Percentiles rank a stretch among this genome's conserved stretches.
These are phyloP conservation scores for Pseudochirops corinnae DNA, from an alignment of 2,797 vertebrate species.

Conservation along the genomic window DNA sequence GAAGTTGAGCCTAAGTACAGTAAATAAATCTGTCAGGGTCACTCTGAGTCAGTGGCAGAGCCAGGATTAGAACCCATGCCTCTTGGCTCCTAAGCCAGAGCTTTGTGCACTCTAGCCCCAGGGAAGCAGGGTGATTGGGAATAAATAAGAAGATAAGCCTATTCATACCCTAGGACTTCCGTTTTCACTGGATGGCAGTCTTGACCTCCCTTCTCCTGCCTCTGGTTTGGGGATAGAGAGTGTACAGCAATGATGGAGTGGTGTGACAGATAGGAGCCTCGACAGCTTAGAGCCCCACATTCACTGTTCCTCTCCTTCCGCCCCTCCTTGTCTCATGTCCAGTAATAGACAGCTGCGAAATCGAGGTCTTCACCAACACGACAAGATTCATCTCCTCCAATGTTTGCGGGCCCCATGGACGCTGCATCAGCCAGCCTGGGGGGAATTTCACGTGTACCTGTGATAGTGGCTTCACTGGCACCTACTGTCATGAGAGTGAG, in stretches of 20 bases:
- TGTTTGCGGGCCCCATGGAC: conserved; percentile 96
- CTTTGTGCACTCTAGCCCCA: neutral
- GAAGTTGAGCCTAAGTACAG: neutral
- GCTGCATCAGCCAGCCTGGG: conserved; percentile 92
- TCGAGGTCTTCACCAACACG: conserved; percentile 90
- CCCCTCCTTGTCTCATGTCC: conserved; percentile 34
- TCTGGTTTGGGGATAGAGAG: neutral
- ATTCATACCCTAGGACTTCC: neutral
- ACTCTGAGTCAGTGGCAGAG: neutral
- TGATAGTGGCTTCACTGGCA: conserved; percentile 94
- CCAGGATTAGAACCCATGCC: neutral
- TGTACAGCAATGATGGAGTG: neutral
- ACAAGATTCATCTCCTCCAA: conserved; percentile 90
- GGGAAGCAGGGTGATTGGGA: neutral
- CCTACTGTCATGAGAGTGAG: conserved; percentile 98
- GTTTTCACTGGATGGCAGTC: neutral
- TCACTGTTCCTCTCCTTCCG: neutral
- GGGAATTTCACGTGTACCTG: conserved; percentile 97
- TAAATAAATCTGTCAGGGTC: neutral
- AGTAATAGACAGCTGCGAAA: conserved; percentile 97
- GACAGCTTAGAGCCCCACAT: neutral
- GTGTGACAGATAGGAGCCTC: neutral
- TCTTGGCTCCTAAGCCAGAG: neutral
- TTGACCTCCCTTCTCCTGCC: neutral
- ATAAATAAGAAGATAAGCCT: neutral